phyloP scores from a whole-genome alignment of 2,113 vertebrate species.

The Lampris incognitus region DNA sequence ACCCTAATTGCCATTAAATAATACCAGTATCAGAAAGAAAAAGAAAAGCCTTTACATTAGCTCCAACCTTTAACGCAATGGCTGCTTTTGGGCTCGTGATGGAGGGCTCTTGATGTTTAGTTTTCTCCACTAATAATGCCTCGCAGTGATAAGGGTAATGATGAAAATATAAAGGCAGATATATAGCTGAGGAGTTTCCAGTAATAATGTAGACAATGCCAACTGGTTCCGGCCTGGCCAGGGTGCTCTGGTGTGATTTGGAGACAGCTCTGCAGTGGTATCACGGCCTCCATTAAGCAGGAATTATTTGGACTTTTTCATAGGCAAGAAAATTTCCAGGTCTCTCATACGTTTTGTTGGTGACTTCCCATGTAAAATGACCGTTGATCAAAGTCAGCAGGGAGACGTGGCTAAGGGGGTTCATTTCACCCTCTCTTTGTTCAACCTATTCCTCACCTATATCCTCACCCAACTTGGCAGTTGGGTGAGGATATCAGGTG shows the following conservation, averaged over 20 bases:
- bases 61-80: no score
- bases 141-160: neutral
- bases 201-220: neutral
- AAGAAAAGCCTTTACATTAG: no score
- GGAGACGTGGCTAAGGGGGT: conserved; percentile 2
- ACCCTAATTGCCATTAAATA: no score
- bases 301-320: neutral
- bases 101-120: neutral
- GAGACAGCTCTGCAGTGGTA: neutral
- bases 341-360: conserved; percentile 35
- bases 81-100: neutral
- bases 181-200: neutral
- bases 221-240: neutral
- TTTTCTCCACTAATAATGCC: neutral
- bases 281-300: neutral
- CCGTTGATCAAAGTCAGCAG: conserved; percentile 12
- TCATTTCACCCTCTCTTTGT: conserved; percentile 42
- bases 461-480: no score
- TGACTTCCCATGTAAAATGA: conserved; percentile 38
- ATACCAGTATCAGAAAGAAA: no score
- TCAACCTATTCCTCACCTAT: conserved; percentile 20
- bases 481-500: conserved; percentile 38
- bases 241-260: neutral
- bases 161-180: neutral
- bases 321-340: neutral